phyloP scores from a whole-genome alignment of 2,888 invertebrate genomes.

The Sepioteuthis lessoniana region DNA sequence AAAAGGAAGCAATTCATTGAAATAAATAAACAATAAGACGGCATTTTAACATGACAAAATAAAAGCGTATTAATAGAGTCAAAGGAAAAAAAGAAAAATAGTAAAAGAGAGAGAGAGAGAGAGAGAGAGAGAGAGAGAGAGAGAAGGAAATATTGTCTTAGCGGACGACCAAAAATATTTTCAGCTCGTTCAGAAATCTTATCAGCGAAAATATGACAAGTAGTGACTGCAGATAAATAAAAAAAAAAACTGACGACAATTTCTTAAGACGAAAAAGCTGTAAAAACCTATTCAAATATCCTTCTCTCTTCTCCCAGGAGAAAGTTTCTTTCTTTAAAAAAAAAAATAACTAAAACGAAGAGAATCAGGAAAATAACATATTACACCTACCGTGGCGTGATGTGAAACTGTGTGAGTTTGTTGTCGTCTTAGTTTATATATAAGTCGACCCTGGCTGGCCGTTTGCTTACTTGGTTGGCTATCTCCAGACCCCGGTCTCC shows the following conservation, averaged over 20 bases:
- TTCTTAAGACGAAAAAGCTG: background rate
- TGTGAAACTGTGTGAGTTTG: background rate
- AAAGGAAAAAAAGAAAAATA: no score
- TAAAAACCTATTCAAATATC: background rate
- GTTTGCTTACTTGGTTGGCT: background rate
- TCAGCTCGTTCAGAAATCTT: background rate
- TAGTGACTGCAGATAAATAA: background rate
- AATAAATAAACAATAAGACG: no score
- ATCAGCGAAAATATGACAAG: background rate
- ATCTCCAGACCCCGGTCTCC: background rate
- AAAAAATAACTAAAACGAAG: background rate
- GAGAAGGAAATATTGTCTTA: background rate
- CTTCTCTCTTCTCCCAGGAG: background rate
- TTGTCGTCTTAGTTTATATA: constrained; percentile 4
- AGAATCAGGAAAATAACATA: background rate
- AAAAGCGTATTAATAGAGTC: no score
- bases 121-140: background rate
- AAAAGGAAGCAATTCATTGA: no score
- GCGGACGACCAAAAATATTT: background rate
- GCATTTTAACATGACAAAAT: no score
- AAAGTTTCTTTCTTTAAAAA: background rate
- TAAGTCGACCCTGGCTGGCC: background rate
- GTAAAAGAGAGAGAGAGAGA: no score
- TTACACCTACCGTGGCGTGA: background rate
- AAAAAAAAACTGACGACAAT: no score